A percentile compares a stretch with the other conserved stretches of the same genome.
These are phyloP conservation scores for Ochropleura plecta DNA, from an alignment of 2,888 invertebrate species.

Conservation along the genomic window DNA sequence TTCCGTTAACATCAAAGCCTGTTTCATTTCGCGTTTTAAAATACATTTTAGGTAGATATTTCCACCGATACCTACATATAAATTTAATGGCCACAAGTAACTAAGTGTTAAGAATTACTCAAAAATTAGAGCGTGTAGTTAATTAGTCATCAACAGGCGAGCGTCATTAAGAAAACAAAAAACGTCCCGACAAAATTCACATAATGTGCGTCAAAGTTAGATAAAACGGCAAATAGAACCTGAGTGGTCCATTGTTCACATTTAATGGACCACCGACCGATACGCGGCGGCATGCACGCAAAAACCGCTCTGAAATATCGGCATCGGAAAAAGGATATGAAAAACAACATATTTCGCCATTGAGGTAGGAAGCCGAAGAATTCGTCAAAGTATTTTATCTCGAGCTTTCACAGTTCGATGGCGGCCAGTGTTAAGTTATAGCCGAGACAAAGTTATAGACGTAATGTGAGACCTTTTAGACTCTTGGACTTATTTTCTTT, in stretches of 20 bases:
- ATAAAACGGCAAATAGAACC: constrained; percentile 87
- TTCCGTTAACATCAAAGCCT: constrained; percentile 33
- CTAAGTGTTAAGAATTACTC: constrained; percentile 21
- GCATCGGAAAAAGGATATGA: constrained; percentile 82
- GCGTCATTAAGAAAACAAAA: constrained; percentile 73
- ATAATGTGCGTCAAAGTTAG: constrained; percentile 87
- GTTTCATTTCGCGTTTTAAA: constrained; percentile 23
- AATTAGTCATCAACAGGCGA: constrained; percentile 69
- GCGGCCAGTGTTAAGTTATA: constrained; percentile 86
- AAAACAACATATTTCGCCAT: constrained; percentile 86
- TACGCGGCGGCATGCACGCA: constrained; percentile 79
- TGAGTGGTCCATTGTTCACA: constrained; percentile 87
- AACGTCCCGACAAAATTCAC: constrained; percentile 84
- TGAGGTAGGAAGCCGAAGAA: constrained; percentile 84
- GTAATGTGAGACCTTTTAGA: constrained; percentile 76
- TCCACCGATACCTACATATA: background rate
- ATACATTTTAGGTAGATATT: constrained; percentile 1
- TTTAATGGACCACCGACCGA: constrained; percentile 88
- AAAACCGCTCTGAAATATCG: constrained; percentile 82
- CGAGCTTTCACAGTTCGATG: constrained; percentile 86
- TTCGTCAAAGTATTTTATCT: constrained; percentile 89
- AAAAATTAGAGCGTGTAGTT: constrained; percentile 44
- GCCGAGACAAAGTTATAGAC: constrained; percentile 83
- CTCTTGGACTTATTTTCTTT: constrained; percentile 58
- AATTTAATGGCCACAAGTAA: background rate